Evolutionary conservation across 2,113 vertebrate genomes (phyloP), one percentile per base, ranked within the genome.

Genomic region (Coturnix japonica): DNA sequence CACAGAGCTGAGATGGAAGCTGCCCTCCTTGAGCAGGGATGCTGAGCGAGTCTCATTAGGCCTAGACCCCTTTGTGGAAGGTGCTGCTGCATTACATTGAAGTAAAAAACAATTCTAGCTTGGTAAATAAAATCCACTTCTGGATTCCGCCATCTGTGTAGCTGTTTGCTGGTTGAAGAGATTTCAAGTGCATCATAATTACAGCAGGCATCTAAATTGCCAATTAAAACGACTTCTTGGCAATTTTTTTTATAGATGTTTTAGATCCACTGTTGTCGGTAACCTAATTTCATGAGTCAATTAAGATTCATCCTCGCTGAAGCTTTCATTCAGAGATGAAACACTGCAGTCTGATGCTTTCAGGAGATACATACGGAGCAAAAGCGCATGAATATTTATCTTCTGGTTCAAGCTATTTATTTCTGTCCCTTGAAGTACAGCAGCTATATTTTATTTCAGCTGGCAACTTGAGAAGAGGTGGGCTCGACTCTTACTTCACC

Each of bases 241-340:
- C 41, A 91, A 89, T 83, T 87, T 93, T 87, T 93, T 92, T 80
- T 91, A 15, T 91, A 46, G 75, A 20, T 76, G 71, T 49, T 90
- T 93, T 59, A 80, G 65, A 91, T 75, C 59, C 46, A 69, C 2
- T 89, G 73, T 79, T 84, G 88, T 84, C 73, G 79, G 72, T 95
- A 96, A 86, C 94, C 95, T 94, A 71, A 95, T 96, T 96, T 90
- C 35, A 18, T 65, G 70, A 94, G 76, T 90, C 83, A 94, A 17
- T 95, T 95, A 75, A 67, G 73, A 94, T 76, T 90, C 91, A 86
- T 93, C 63, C 12, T 87, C 33, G 71, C 63, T 85, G 85, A 71
- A 87, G 87, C 92, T 95, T 92, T 95, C 79, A 84, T 92, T 95
- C 74, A 85, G 87, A 96, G 94, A 94, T 95, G 91, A 96, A 96